Percentiles rank a stretch among this genome's conserved stretches.
Conservation (phyloP, 2,888 invertebrate genomes). For the Chesias legatella region DNA sequence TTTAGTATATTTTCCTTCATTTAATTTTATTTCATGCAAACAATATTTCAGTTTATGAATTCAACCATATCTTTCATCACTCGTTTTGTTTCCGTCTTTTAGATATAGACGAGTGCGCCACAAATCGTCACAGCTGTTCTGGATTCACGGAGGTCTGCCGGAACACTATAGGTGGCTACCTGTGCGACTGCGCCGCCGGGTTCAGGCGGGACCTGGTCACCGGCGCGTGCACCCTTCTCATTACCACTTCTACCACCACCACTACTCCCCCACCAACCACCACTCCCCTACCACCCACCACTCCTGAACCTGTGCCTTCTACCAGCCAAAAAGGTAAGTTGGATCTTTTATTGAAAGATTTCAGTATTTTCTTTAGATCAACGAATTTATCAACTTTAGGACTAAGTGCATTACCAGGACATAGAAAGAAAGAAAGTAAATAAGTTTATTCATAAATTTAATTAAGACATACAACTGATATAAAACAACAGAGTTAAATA, state of each 20-base stretch:
- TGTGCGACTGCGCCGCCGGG: slow-evolving; percentile 89
- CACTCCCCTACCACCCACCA: slow-evolving; percentile 28
- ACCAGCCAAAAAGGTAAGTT: slow-evolving; percentile 18
- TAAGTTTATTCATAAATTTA: too few species aligned
- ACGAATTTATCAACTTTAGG: too few species aligned
- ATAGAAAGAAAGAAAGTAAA: too few species aligned
- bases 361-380: too few species aligned
- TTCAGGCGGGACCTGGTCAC: slow-evolving; percentile 84
- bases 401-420: too few species aligned
- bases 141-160: slow-evolving; percentile 83
- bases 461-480: too few species aligned
- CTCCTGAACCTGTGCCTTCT: slow-evolving; percentile 17
- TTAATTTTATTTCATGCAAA: too few species aligned
- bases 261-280: slow-evolving; percentile 30
- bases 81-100: slow-evolving; percentile 22
- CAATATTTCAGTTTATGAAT: too few species aligned
- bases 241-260: slow-evolving; percentile 43
- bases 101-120: slow-evolving; percentile 90
- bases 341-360: too few species aligned
- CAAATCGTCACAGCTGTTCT: slow-evolving; percentile 80
- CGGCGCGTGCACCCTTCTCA: slow-evolving; percentile 49
- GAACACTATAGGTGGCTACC: slow-evolving; percentile 92
- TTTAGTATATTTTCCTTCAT: too few species aligned
- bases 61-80: too few species aligned
- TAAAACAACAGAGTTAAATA: too few species aligned